Percentiles rank a stretch among this genome's conserved stretches.
These are phyloP conservation scores for Dimorphilus gyrociliatus DNA, from an alignment of 2,888 invertebrate species.

Conservation along the genomic window DNA sequence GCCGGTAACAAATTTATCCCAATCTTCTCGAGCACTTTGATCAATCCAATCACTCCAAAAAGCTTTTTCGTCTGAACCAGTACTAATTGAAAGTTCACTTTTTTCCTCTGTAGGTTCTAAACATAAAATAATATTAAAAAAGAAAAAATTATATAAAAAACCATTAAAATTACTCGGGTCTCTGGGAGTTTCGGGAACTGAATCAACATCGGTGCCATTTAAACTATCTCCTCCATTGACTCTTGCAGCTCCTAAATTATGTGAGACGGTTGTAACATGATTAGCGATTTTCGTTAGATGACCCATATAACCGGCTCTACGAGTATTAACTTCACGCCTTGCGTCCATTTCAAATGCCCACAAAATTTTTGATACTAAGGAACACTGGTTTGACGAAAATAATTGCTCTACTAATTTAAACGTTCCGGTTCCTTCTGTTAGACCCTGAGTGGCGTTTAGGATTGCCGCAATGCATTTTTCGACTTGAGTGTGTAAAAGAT, in stretches of 20 bases:
- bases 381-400: slow-evolving; percentile 4
- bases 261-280: slow-evolving; percentile 37
- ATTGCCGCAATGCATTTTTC: slow-evolving; percentile 57
- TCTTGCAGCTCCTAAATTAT: no score
- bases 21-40: no score
- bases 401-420: slow-evolving; percentile 5
- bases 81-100: no score
- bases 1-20: slow-evolving; percentile 39
- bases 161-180: no score
- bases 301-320: slow-evolving; percentile 47
- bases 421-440: slow-evolving; percentile 25
- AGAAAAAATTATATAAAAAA: no score
- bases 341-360: slow-evolving; percentile 16
- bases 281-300: slow-evolving; percentile 46
- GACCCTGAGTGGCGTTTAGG: slow-evolving; percentile 39
- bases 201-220: no score
- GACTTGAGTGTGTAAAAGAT: slow-evolving; percentile 81
- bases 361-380: slow-evolving; percentile 9
- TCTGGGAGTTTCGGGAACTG: no score
- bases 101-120: no score
- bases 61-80: no score
- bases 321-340: slow-evolving; percentile 18
- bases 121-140: no score
- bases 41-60: no score
- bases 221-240: no score